Evolutionary conservation across 1,140 invertebrate genomes (phyloP), one percentile per base, ranked within the genome.

Genomic region (Temnothorax curvispinosus): DNA sequence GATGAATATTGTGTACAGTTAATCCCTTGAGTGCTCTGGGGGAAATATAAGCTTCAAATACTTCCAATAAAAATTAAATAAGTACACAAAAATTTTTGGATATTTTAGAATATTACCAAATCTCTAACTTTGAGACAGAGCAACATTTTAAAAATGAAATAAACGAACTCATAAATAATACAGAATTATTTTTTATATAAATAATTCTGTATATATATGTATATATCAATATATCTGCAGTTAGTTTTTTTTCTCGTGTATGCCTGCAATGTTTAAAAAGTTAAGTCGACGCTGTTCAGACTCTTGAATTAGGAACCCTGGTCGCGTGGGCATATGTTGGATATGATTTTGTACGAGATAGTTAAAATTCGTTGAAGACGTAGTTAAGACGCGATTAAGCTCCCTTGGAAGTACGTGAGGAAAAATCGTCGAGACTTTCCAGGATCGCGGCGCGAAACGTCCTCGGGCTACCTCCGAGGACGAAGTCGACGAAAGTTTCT

Each of bases 401-500:
- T 80, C 27, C 0, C n/a, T 67, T 32, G n/a, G 9, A 44, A 44
- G 27, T 81, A 81, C 21, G 52, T 44, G 50, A 69, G 50, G 38
- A 81, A 54, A 41, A 80, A 71, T 80, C 35, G 11, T 13, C 8
- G 35, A 32, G 35, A 56, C 21, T 69, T 54, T n/a, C 35, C 15
- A 8, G 21, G 21, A 78, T 65, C 13, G 32, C 27, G 27, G 32
- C 27, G 27, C 27, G 15, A 65, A 56, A 32, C 11, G 21, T 67
- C 41, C 56, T 11, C 7, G 32, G 41, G n/a, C n/a, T 44, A n/a
- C 13, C 41, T 62, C 9, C 9, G 15, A 38, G 21, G n/a, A 56
- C 44, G 13, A 58, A 80, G 54, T 27, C 13, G 67, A 56, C 27
- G 27, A 81, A 89, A 89, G 84, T 87, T 90, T 74, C 75, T 75